Evolutionary conservation across 2,797 vertebrate species (phyloP), one percentile per base, ranked within the genome.

Genomic region (Chrysocyon brachyurus): DNA sequence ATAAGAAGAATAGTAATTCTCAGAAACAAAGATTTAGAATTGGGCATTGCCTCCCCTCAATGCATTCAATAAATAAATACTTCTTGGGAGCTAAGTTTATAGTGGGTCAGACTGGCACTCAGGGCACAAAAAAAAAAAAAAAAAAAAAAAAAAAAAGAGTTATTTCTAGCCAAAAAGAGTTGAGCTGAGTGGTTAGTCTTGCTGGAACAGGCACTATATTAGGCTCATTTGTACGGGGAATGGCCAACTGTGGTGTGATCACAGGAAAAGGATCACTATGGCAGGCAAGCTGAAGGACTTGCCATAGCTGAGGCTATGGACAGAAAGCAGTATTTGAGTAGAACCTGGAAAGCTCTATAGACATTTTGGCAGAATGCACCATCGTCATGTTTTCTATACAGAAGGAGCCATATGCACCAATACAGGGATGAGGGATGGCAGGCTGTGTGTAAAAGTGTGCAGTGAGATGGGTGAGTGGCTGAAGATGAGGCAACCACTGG

Each of bases 201-300:
- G 26, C 1, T 7, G 36, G 73, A 7, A 10, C 7, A 21, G 61
- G 4, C 3, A 31, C 8, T 3, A 3, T n/a, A 81, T 36, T 4
- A 31, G 36, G 36, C 2, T n/a, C 11, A 11, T 64, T 8, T 81
- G 31, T 46, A 19, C 7, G 12, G 31, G 7, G 40, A 82, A 87
- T 2, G 24, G 4, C 24, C 52, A 24, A 36, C 0, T 52, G 6
- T 0, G 15, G 12, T 49, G 24, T 1, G 24, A 66, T 14, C 11
- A 0, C 6, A 36, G 26, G 6, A 12, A 87, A 31, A 66, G 22
- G n/a, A 26, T 11, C 21, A n/a, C 12, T 1, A 6, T 46, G 21
- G 0, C 19, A 7, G 19, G 17, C 16, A 24, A n/a, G 31, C 40
- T 14, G 31, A 66, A 31, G 63, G 36, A 7, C 36, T 36, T 36